Conservation (phyloP, 2,797 vertebrate species). For the Mus minutoides region DNA sequence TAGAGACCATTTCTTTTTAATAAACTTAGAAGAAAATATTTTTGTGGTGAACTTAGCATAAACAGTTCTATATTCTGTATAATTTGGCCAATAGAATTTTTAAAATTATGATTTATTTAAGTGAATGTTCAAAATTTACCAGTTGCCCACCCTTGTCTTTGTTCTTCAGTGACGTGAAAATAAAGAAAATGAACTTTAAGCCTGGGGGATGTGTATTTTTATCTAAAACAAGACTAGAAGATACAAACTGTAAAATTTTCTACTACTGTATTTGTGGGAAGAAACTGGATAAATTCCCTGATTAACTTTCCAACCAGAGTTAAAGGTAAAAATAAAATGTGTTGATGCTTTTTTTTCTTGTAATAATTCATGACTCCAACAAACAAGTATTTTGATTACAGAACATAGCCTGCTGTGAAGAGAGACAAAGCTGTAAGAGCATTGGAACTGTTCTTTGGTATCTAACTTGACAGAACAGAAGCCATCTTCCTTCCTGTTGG, state of each 20-base stretch:
- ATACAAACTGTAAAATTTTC: too few species aligned
- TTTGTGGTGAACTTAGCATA: too few species aligned
- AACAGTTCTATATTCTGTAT: too few species aligned
- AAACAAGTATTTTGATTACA: not conserved
- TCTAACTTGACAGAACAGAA: not conserved
- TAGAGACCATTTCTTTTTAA: not conserved
- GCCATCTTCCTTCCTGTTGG: not conserved
- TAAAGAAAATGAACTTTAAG: too few species aligned
- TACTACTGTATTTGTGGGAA: slow-evolving; percentile 37
- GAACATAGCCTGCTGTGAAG: not conserved
- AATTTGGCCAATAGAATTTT: too few species aligned
- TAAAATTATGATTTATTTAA: not conserved
- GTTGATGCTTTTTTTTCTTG: not conserved
- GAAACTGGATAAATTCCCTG: not conserved
- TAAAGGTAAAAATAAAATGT: not conserved
- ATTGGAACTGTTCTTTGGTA: not conserved
- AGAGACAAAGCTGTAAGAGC: too few species aligned
- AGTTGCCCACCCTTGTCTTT: too few species aligned
- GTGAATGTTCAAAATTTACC: too few species aligned
- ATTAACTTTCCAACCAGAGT: not conserved
- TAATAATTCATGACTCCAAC: not conserved
- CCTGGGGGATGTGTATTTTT: too few species aligned
- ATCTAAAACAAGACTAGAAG: too few species aligned
- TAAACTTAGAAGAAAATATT: not conserved
- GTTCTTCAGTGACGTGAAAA: too few species aligned